Percentiles rank a stretch among this genome's conserved stretches.
These are phyloP conservation scores for Colletes latitarsis DNA, from an alignment of 1,140 invertebrate genomes.

Conservation along the genomic window DNA sequence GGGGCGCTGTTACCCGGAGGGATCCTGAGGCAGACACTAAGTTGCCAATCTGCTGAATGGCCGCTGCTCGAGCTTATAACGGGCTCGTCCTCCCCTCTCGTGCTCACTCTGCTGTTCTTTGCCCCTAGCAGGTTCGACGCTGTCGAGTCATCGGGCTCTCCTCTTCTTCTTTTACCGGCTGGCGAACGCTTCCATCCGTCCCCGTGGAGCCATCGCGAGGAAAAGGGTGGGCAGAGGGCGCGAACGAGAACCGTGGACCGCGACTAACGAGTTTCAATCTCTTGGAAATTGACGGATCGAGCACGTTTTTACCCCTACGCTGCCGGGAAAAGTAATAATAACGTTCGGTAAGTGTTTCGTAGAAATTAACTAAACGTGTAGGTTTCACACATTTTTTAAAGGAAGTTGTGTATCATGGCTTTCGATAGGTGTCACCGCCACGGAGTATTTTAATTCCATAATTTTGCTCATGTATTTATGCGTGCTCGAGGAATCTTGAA, in stretches of 20 bases:
- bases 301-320: too few species aligned
- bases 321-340: too few species aligned
- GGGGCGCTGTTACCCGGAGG: conserved; percentile 23
- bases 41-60: conserved; percentile 76
- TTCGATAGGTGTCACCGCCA: too few species aligned
- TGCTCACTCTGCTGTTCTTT: conserved; percentile 37
- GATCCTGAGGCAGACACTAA: conserved; percentile 66
- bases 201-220: not conserved
- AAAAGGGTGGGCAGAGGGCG: conserved; percentile 30
- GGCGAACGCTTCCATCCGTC: not conserved
- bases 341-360: too few species aligned
- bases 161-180: conserved; percentile 53
- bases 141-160: conserved; percentile 45
- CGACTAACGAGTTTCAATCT: not conserved
- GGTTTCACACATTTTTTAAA: too few species aligned
- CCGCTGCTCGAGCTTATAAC: conserved; percentile 79
- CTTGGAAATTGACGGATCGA: too few species aligned
- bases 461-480: too few species aligned
- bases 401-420: too few species aligned
- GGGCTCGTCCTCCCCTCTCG: conserved; percentile 77
- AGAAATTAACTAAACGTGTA: too few species aligned
- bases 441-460: too few species aligned
- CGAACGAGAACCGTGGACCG: conserved; percentile 2
- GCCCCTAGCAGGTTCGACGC: conserved; percentile 50
- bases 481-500: too few species aligned